Conservation (phyloP, 2,113 vertebrate species). For the Lamprologus callipterus region DNA sequence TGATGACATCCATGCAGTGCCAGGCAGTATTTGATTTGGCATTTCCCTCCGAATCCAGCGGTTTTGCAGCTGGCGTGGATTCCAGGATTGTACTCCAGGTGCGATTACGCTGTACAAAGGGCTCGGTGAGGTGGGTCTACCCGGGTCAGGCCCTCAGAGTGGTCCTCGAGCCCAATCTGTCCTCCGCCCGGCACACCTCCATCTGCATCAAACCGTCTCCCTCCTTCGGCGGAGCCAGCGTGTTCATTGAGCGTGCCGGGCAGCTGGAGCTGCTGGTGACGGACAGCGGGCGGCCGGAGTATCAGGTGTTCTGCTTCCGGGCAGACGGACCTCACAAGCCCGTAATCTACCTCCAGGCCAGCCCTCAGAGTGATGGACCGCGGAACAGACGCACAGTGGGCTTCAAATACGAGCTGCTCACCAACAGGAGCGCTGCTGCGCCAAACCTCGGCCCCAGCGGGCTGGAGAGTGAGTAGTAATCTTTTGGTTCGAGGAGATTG, state of each 20-base stretch:
- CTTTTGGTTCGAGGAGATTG: neutral
- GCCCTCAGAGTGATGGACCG: constrained; percentile 47
- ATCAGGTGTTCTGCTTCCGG: constrained; percentile 70
- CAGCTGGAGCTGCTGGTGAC: constrained; percentile 63
- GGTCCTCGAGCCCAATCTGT: constrained; percentile 71
- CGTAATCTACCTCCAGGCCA: constrained; percentile 75
- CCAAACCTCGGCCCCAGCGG: constrained; percentile 10
- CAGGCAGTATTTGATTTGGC: neutral
- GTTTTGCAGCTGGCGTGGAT: constrained; percentile 50
- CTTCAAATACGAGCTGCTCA: constrained; percentile 76
- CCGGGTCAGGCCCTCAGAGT: constrained; percentile 69
- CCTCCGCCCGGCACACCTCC: constrained; percentile 19
- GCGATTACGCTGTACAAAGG: constrained; percentile 70
- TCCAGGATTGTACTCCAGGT: constrained; percentile 72
- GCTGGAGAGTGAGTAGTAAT: constrained; percentile 46
- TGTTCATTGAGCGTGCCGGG: constrained; percentile 64
- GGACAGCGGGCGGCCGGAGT: constrained; percentile 20
- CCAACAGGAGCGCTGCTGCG: constrained; percentile 31
- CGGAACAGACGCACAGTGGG: constrained; percentile 61
- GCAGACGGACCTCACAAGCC: constrained; percentile 31
- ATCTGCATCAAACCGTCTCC: constrained; percentile 72
- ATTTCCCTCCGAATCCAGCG: constrained; percentile 38
- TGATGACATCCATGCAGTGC: neutral
- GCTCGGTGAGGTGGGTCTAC: constrained; percentile 74
- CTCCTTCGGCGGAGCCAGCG: constrained; percentile 63